phyloP scores from a whole-genome alignment of 2,113 vertebrate genomes.

The Crotophaga sulcirostris region DNA sequence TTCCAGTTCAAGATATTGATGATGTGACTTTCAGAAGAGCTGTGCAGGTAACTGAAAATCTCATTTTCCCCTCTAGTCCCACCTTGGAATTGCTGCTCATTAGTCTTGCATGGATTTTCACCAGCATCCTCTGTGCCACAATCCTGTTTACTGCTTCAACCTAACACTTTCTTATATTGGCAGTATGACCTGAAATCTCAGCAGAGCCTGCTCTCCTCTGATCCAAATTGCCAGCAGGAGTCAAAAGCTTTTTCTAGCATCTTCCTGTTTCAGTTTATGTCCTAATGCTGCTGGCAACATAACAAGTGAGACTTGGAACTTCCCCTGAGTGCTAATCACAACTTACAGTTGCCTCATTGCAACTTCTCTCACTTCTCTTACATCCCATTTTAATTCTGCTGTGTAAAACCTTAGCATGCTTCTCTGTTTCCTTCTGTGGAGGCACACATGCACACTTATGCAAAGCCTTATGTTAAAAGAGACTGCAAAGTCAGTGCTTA shows the following conservation, averaged over 20 bases:
- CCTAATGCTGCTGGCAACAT: constrained; percentile 54
- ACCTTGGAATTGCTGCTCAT: neutral
- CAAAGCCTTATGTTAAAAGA: neutral
- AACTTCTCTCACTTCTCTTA: constrained; percentile 37
- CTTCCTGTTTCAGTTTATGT: constrained; percentile 5
- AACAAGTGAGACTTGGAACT: constrained; percentile 58
- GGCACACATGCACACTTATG: neutral
- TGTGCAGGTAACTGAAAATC: neutral
- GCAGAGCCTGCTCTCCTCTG: constrained; percentile 15
- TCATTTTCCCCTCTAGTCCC: neutral
- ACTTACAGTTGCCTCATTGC: constrained; percentile 59
- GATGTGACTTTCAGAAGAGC: neutral
- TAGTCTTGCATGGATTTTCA: neutral
- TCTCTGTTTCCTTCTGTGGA: neutral
- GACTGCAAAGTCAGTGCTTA: neutral
- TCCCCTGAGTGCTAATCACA: constrained; percentile 38
- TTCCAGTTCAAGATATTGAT: neutral
- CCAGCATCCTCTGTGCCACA: neutral
- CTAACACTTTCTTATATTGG: neutral
- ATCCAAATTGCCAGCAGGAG: constrained; percentile 50
- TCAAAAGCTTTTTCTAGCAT: constrained; percentile 9
- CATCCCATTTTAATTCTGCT: neutral
- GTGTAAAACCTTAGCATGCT: neutral
- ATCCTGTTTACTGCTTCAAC: neutral
- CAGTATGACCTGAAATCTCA: constrained; percentile 1